phyloP scores from a whole-genome alignment of 1,140 invertebrate species.

The Thrips palmi region DNA sequence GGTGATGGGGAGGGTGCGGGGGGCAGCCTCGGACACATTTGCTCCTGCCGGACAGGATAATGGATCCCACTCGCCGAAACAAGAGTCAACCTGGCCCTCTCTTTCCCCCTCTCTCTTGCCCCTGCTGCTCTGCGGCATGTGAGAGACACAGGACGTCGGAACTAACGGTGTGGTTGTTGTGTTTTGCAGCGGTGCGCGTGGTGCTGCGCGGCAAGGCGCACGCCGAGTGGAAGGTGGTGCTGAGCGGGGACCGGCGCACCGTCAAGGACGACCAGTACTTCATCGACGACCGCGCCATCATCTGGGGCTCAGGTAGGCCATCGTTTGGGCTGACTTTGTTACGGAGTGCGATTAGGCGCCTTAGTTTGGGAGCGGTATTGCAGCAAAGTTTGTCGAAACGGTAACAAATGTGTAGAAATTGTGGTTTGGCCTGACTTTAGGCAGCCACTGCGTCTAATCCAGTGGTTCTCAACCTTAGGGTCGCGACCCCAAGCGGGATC shows the following conservation, averaged over 20 bases:
- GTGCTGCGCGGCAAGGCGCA: slow-evolving; percentile 58
- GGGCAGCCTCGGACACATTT: too few species aligned
- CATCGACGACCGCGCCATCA: slow-evolving; percentile 52
- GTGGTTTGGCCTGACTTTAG: too few species aligned
- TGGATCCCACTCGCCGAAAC: too few species aligned
- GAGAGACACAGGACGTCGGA: too few species aligned
- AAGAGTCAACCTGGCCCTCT: neutral
- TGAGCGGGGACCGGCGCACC: slow-evolving; percentile 53
- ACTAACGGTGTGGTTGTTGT: slow-evolving; percentile 10
- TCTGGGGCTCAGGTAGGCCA: slow-evolving; percentile 59
- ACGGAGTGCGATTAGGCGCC: neutral
- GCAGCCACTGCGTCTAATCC: too few species aligned
- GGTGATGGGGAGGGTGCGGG: too few species aligned
- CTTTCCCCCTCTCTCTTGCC: neutral
- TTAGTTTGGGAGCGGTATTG: too few species aligned
- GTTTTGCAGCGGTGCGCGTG: slow-evolving; percentile 45
- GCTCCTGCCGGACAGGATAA: too few species aligned
- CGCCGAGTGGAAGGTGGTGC: slow-evolving; percentile 64
- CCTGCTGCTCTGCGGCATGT: slow-evolving; percentile 1
- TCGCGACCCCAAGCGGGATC: too few species aligned
- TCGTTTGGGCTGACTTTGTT: neutral
- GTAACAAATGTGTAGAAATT: too few species aligned
- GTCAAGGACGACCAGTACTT: slow-evolving; percentile 71
- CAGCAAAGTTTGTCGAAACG: too few species aligned
- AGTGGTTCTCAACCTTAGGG: too few species aligned